A percentile compares a stretch with the other conserved stretches of the same genome.
These are phyloP conservation scores for Pomacea canaliculata DNA, from an alignment of 2,888 invertebrate species.

Conservation along the genomic window DNA sequence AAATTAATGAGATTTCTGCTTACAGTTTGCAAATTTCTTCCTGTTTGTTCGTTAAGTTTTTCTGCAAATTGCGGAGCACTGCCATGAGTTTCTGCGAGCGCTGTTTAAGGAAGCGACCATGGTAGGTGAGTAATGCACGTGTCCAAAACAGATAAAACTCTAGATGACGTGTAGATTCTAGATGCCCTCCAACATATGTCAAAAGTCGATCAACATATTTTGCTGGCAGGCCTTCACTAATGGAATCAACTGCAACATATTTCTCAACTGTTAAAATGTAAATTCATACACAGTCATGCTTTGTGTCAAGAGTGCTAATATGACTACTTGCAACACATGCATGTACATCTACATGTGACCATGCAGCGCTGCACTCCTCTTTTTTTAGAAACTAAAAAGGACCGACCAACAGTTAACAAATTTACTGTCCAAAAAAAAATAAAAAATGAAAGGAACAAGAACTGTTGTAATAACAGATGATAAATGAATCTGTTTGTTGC, in stretches of 20 bases:
- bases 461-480: neutral
- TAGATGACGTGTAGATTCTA: conserved; percentile 85
- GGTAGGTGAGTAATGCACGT: conserved; percentile 77
- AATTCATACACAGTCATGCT: neutral
- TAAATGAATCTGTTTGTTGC: too few species aligned
- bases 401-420: neutral
- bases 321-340: too few species aligned
- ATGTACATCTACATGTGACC: too few species aligned
- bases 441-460: neutral
- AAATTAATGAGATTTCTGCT: conserved; percentile 34
- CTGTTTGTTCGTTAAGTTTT: conserved; percentile 79
- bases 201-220: conserved; percentile 83
- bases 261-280: neutral
- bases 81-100: conserved; percentile 75
- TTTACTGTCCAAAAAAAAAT: neutral
- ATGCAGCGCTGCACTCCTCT: neutral
- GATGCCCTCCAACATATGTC: conserved; percentile 77
- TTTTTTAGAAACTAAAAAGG: neutral
- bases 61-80: conserved; percentile 78
- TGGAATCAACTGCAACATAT: conserved; percentile 79
- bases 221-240: conserved; percentile 79
- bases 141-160: conserved; percentile 90
- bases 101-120: conserved; percentile 73
- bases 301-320: too few species aligned
- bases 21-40: conserved; percentile 87